Percentiles rank a stretch among this genome's conserved stretches.
Conservation (phyloP, 2,797 vertebrate genomes). For the Poecilia wingei region DNA sequence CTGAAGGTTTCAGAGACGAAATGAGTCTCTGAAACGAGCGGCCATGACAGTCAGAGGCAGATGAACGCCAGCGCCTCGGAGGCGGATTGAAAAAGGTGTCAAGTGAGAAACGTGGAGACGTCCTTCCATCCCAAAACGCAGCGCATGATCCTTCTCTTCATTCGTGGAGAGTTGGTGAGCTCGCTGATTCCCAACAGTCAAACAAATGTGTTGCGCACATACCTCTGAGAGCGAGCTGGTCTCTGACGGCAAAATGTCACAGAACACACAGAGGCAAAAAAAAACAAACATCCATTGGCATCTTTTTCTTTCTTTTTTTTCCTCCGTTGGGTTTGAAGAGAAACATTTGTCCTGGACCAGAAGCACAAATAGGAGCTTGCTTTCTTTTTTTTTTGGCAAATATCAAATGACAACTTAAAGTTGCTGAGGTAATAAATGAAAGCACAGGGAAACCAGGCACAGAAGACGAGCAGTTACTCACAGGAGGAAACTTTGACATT, state of each 20-base stretch:
- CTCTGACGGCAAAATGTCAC: neutral
- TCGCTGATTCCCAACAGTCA: neutral
- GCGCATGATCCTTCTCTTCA: neutral
- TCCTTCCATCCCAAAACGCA: neutral
- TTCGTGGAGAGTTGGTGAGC: neutral
- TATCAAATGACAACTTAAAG: conserved; percentile 26
- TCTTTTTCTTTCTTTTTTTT: neutral
- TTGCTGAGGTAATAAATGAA: conserved; percentile 63
- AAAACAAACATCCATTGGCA: neutral
- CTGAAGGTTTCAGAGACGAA: neutral
- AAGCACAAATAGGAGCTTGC: neutral
- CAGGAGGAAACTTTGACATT: conserved; percentile 65
- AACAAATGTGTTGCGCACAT: neutral
- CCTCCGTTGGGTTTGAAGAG: neutral
- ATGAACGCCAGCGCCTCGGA: neutral
- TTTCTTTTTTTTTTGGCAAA: neutral
- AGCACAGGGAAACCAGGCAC: conserved; percentile 57
- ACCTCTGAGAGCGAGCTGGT: neutral
- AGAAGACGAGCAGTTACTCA: conserved; percentile 50
- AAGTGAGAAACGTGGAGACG: neutral
- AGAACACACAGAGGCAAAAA: neutral
- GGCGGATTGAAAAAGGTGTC: neutral
- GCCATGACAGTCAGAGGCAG: neutral
- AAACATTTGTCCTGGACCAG: conserved; percentile 7
- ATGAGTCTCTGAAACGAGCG: too few species aligned